Percentiles rank a stretch among this genome's conserved stretches.
These are phyloP conservation scores for Triplophysa bombifrons DNA, from an alignment of 2,797 vertebrate genomes.

Conservation along the genomic window DNA sequence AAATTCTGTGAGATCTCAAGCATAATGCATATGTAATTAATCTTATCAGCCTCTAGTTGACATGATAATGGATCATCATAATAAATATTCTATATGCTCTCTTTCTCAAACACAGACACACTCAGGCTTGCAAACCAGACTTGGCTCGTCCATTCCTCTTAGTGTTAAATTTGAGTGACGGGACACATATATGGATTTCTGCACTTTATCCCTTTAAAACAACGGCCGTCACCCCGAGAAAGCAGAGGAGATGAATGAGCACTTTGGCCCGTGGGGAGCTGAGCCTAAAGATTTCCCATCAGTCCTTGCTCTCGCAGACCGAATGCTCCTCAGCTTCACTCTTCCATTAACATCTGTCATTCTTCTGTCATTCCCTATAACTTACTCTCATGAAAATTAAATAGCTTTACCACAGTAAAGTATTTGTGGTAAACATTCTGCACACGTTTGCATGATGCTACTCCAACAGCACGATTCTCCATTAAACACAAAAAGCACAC, in stretches of 20 bases:
- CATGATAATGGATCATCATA: constrained; percentile 82
- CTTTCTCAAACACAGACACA: constrained; percentile 53
- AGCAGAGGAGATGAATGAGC: constrained; percentile 59
- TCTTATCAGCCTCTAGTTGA: constrained; percentile 71
- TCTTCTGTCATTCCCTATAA: constrained; percentile 1
- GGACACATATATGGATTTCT: constrained; percentile 60
- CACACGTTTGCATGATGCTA: neutral
- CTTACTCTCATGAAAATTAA: neutral
- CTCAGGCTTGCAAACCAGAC: constrained; percentile 39
- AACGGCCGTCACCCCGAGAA: constrained; percentile 62
- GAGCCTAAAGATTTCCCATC: constrained; percentile 65
- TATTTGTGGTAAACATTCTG: neutral
- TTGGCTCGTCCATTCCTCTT: constrained; percentile 54
- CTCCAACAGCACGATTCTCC: neutral
- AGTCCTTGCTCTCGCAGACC: constrained; percentile 46
- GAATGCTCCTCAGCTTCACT: constrained; percentile 11
- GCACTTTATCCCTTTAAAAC: constrained; percentile 68
- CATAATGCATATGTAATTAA: constrained; percentile 76
- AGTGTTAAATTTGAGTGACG: constrained; percentile 58
- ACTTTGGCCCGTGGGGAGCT: constrained; percentile 45
- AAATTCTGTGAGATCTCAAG: constrained; percentile 59
- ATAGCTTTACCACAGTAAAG: neutral
- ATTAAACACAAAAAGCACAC: neutral
- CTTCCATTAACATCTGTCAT: neutral
- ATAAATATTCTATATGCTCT: constrained; percentile 77